A percentile compares a stretch with the other conserved stretches of the same genome.
These are phyloP conservation scores for Phymanthus crucifer DNA, from an alignment of 92 coral and sea anemone species.

Conservation along the genomic window DNA sequence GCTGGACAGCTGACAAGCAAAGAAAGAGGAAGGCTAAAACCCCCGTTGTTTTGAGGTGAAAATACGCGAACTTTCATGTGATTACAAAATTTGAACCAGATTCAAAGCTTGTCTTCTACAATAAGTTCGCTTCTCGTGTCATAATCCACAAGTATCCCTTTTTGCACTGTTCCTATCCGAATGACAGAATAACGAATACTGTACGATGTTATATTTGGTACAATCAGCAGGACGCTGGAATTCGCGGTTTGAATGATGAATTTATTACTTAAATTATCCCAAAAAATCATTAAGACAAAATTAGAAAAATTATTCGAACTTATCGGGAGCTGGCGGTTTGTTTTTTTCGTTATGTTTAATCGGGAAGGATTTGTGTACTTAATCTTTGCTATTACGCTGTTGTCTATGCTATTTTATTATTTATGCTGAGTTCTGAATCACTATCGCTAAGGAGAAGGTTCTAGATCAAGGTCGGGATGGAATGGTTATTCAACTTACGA, in stretches of 20 bases:
- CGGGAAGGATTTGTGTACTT: neutral
- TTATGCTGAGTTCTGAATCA: neutral
- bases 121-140: neutral
- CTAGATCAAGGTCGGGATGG: neutral
- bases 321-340: neutral
- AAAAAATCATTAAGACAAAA: neutral
- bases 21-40: neutral
- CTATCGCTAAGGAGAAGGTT: neutral
- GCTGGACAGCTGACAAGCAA: conserved; percentile 16
- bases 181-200: no score
- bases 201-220: neutral
- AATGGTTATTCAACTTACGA: no score
- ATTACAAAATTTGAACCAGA: neutral
- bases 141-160: no score
- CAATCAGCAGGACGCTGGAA: neutral
- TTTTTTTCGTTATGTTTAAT: neutral
- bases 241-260: neutral
- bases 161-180: no score
- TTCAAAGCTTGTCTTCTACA: neutral
- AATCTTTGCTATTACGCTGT: neutral
- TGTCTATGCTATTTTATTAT: neutral
- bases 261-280: neutral
- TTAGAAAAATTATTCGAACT: neutral
- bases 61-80: neutral
- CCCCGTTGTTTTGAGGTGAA: conserved; percentile 19